Conservation (phyloP, 23 tunicate species). For the Trididemnum nubilum region DNA sequence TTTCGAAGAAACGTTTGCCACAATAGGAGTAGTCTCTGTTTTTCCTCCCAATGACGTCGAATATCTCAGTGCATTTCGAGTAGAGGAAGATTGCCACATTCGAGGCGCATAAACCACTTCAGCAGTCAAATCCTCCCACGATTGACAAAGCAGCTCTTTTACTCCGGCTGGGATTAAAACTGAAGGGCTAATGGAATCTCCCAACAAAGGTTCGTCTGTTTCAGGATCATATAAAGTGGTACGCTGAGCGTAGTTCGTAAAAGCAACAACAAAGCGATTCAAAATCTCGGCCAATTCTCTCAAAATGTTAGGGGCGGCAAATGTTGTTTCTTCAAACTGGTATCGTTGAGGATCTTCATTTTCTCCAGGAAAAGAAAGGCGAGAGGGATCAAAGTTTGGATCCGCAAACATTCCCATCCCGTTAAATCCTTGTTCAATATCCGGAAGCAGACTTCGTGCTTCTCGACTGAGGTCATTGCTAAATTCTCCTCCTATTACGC, state of each 20-base stretch:
- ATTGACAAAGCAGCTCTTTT: constrained; percentile 59
- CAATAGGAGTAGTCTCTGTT: constrained; percentile 1
- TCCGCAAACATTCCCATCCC: constrained; percentile 40
- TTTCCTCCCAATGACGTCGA: constrained; percentile 49
- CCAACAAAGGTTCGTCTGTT: constrained; percentile 42
- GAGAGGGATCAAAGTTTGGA: constrained; percentile 48
- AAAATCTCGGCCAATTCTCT: constrained; percentile 80
- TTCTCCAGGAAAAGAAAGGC: constrained; percentile 58
- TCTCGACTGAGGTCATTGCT: constrained; percentile 72
- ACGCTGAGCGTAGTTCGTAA: constrained; percentile 53
- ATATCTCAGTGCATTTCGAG: constrained; percentile 54
- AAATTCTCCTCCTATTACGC: constrained; percentile 49
- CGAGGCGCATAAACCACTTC: constrained; percentile 64
- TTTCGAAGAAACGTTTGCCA: constrained; percentile 14
- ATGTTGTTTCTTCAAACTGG: constrained; percentile 90
- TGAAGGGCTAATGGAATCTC: constrained; percentile 42
- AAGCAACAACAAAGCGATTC: constrained; percentile 39
- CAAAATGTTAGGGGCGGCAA: constrained; percentile 90
- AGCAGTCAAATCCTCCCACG: constrained; percentile 65
- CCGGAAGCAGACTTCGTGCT: constrained; percentile 65
- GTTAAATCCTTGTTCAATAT: constrained; percentile 54
- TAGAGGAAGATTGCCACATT: constrained; percentile 78
- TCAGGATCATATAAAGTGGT: constrained; percentile 55
- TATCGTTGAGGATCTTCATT: constrained; percentile 81
- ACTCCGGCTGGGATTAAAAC: constrained; percentile 59